Base-by-base conservation (phyloP, 1,140 invertebrate species). In the Diorhabda elongata region DNA sequence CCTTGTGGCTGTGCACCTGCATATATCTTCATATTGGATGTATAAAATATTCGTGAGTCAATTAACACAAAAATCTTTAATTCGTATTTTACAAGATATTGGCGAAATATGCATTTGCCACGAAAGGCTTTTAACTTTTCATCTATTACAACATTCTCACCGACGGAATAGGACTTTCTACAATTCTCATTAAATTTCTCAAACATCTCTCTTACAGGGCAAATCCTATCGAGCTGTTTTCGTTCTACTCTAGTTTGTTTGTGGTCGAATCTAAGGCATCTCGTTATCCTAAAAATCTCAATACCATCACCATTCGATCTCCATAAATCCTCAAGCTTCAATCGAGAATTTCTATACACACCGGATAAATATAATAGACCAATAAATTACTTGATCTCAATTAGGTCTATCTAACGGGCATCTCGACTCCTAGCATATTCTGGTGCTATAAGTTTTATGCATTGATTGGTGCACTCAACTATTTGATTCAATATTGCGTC, bases 61-160 rank as follows among this genome's bases (percentile, higher is more conserved):
- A 45, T 58, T 58, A 64, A 69, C 74, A 11, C 4, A 44, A 64
- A 58, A 44, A 78, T 69, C 69, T 77, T 76, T 7, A 79, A 63
- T 5, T 80, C 83, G 73, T 82, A 85, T 72, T 83, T 84, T 47
- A 72, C 75, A 1, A 83, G 82, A 71, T 2, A 26, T 1, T 26
- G 26, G 26, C 26, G 26, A 26, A 26, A 26, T 26, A 26, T 26
- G 26, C 26, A 26, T 26, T 26, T 26, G 26, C 26, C 26, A 26
- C 26, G 26, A 26, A 26, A 26, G 5, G 58, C 70, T 65, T 71
- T 68, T 44, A 83, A 69, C 71, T 76, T 79, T 73, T 84, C 81
- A 71, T 83, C 82, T 42, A 82, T 77, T 5, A 77, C 78, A 3
- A 76, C 68, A 68, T 72, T 74, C 67, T 76, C 71, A 58, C 73